Conservation (phyloP, 2,888 invertebrate genomes). For the Aporophyla nigra region DNA sequence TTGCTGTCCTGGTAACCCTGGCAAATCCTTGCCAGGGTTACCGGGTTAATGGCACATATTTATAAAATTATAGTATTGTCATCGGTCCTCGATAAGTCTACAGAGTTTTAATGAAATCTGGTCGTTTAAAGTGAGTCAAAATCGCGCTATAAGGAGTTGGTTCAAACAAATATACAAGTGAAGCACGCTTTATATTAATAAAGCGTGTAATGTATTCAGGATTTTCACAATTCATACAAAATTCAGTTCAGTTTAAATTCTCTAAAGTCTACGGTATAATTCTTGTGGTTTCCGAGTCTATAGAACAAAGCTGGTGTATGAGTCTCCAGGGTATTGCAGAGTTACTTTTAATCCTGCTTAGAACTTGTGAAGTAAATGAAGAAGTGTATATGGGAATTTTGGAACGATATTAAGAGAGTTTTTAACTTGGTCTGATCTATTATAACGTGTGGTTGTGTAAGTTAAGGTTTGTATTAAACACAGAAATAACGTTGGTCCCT, state of each 20-base stretch:
- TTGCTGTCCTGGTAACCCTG: too few relatives aligned
- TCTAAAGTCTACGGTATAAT: conserved; percentile 15
- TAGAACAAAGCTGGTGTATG: conserved; percentile 37
- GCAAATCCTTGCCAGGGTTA: too few relatives aligned
- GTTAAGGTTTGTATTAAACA: background rate
- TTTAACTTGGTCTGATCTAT: background rate
- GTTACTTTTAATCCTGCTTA: conserved; percentile 42
- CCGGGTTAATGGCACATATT: too few relatives aligned
- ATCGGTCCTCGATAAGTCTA: too few relatives aligned
- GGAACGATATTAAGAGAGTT: background rate
- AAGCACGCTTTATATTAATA: too few relatives aligned
- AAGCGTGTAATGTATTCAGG: background rate
- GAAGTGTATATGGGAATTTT: conserved; percentile 11
- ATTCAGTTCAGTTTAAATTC: background rate
- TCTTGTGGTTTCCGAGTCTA: conserved; percentile 19
- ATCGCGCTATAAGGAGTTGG: too few relatives aligned
- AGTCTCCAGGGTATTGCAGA: conserved; percentile 20
- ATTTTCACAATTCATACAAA: background rate
- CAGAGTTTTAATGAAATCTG: too few relatives aligned
- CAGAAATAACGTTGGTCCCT: too few relatives aligned
- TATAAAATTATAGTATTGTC: too few relatives aligned
- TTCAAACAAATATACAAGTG: too few relatives aligned
- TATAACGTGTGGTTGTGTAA: background rate
- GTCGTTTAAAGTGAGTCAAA: too few relatives aligned
- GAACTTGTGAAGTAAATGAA: conserved; percentile 30